Evolutionary conservation across 2,888 invertebrate species (phyloP), one percentile per base, ranked within the genome.

Genomic region (Subacronicta megacephala): DNA sequence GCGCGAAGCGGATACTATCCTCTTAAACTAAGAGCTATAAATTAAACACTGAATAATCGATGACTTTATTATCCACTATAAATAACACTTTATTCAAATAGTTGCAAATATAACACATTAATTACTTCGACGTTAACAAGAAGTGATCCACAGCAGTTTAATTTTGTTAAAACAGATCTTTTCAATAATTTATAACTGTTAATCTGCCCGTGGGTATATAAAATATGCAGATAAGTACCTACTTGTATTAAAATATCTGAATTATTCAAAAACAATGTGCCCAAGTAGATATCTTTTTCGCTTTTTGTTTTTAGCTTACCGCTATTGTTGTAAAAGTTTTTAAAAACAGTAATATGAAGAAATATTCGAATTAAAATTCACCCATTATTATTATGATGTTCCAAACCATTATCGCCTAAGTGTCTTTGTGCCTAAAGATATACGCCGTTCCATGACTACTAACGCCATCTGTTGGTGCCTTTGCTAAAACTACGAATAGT

Each of bases 61-160:
- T 82, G 80, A 77, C 76, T 83, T 81, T 81, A 84, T 83, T 81
- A 82, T 47, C 51, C 60, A 62, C 72, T 72, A 83, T 88, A 85
- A 87, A 89, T 85, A 82, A 85, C 81, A 59, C 35, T 63, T 75
- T 83, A 84, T 87, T 87, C 72, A 87, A 84, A 85, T 84, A 63
- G 65, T 81, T 84, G 81, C 81, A 81, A 83, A 82, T 83, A 75
- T 74, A 77, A 69, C 70, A 76, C 78, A 79, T 81, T 78, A 75
- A 80, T 82, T 79, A 82, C 75, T 53, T 65, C 45, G 71, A 69
- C 71, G 67, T 65, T 77, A 80, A 82, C 75, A 74, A 64, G 72
- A 75, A 72, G 40, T 66, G 72, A 73, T 68, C 63, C 57, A 37
- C 42, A 49, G 29, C 62, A 29, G 51, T 50, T 71, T 53, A 66